Base-by-base conservation (phyloP, 2,888 invertebrate genomes). In the Polydesmus complanatus region DNA sequence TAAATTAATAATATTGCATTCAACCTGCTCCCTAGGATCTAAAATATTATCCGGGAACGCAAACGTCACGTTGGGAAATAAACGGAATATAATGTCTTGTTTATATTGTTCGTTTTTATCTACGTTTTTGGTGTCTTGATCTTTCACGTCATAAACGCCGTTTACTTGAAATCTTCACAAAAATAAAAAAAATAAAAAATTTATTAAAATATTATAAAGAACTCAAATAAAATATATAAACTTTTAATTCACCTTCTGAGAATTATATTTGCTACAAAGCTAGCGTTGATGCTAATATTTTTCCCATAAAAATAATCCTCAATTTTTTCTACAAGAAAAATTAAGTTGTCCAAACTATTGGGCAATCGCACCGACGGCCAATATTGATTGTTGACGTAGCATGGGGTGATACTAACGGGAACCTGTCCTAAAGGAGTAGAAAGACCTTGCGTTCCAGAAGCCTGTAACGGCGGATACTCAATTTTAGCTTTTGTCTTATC, bases 261-360 rank as follows among this genome's bases (percentile, higher is more conserved):
- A 2, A 61, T 8, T 14, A 56, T 18, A n/a, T 25, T 50, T 21
- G 61, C 61, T 49, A 61, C 18, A 1, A 26, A 14, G 2, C 55
- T 22, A 8, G 61, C 61, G 47, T 61, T 37, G 8, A 37, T 21
- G 19, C 23, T 21, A n/a, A 53, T 49, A 19, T n/a, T 23, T 14
- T 56, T 25, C n/a, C 14, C 1, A 27, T 26, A 5, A 1, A 56
- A 27, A 50, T n/a, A 26, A n/a, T 27, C 26, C 50, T 61, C 56
- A n/a, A 61, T 27, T 48, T 61, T 61, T 51, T 61, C 61, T 18
- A 61, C 37, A 3, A 61, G 19, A 37, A 27, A 61, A 22, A 61
- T 56, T 21, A 61, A 27, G 37, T 61, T 50, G n/a, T 61, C 61
- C 27, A 61, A 21, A 27, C 56, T 56, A 21, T 51, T 61, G 19